A percentile compares a stretch with the other conserved stretches of the same genome.
These are phyloP conservation scores for Malacoraja senta DNA, from an alignment of 2,797 vertebrate species.

Conservation along the genomic window DNA sequence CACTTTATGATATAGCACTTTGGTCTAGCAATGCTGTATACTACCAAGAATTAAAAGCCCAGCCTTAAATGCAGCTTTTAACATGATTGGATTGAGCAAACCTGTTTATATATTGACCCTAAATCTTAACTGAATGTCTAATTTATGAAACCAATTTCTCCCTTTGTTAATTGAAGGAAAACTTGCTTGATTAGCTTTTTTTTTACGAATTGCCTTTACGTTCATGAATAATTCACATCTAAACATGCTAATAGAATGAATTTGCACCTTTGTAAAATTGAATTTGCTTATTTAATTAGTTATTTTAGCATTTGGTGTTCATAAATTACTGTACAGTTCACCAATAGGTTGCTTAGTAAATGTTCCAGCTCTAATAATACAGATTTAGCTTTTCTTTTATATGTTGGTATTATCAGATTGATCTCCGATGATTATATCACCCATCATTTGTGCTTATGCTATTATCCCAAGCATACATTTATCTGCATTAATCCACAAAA, in stretches of 20 bases:
- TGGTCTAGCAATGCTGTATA: background rate
- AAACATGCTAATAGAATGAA: too few species aligned
- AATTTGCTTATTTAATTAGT: conserved; percentile 3
- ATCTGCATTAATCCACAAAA: background rate
- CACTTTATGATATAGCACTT: background rate
- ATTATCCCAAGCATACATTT: background rate
- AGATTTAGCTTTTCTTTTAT: background rate
- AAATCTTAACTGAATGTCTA: too few species aligned
- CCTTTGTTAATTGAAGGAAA: background rate
- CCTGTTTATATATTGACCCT: background rate
- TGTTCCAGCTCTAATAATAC: background rate
- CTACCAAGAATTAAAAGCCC: background rate
- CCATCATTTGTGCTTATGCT: background rate
- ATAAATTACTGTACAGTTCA: background rate
- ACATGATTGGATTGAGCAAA: background rate
- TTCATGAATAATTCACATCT: background rate
- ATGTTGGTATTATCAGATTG: background rate
- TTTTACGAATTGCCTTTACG: background rate
- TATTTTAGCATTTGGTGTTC: background rate
- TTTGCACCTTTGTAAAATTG: background rate
- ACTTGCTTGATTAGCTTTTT: background rate
- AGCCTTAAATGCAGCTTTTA: background rate
- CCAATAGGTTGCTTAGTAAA: background rate
- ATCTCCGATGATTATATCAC: background rate
- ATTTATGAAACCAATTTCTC: background rate